Conservation (phyloP, 2,797 vertebrate species). For the Momotus momota region DNA sequence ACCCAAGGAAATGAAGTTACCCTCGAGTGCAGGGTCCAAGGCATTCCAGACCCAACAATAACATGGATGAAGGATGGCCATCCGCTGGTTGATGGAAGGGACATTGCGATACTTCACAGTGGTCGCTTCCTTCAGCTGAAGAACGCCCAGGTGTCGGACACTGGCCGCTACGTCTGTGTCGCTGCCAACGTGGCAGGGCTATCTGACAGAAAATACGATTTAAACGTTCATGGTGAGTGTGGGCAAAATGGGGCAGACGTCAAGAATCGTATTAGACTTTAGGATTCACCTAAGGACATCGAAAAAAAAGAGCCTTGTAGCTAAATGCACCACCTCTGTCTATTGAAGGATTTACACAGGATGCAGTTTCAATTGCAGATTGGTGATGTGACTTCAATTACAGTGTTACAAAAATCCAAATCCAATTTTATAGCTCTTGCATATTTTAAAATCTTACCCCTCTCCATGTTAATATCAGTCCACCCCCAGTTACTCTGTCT, state of each 20-base stretch:
- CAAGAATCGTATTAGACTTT: background rate
- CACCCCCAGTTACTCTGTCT: background rate
- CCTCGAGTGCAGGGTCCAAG: conserved; percentile 87
- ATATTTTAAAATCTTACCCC: background rate
- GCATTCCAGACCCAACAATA: conserved; percentile 87
- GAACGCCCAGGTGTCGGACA: conserved; percentile 85
- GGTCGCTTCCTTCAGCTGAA: conserved; percentile 85
- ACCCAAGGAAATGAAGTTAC: conserved; percentile 83
- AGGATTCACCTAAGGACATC: no score
- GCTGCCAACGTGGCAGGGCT: conserved; percentile 92
- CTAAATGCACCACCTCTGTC: background rate
- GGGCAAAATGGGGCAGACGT: background rate
- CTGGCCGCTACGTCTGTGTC: conserved; percentile 91
- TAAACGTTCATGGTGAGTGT: conserved; percentile 90
- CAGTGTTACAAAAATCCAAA: background rate
- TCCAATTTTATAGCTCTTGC: background rate
- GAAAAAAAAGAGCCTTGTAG: background rate
- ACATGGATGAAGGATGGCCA: conserved; percentile 93
- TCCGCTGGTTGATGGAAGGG: conserved; percentile 76
- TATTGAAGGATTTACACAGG: background rate
- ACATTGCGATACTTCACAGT: conserved; percentile 78
- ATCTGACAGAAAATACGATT: conserved; percentile 88
- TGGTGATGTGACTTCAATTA: background rate
- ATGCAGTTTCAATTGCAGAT: background rate
- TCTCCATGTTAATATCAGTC: background rate